phyloP scores from a whole-genome alignment of 2,888 invertebrate genomes.

The Sinelater perroti region DNA sequence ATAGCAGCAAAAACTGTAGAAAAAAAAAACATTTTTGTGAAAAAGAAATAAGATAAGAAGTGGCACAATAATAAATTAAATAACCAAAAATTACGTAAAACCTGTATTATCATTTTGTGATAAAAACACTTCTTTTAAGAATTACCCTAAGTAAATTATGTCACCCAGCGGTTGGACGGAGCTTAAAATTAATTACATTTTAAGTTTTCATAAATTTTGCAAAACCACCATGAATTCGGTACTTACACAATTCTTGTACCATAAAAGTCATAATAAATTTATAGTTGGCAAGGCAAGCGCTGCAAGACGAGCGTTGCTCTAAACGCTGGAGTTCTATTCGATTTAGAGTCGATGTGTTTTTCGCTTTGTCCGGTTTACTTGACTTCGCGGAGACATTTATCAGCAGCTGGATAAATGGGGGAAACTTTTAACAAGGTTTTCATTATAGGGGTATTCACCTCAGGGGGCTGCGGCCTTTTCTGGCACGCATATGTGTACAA shows the following conservation, averaged over 20 bases:
- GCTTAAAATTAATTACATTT: constrained; percentile 24
- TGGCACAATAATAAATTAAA: too few relatives aligned
- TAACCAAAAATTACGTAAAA: too few relatives aligned
- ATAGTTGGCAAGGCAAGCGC: constrained; percentile 43
- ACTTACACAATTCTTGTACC: constrained; percentile 29
- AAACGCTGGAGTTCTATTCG: constrained; percentile 54
- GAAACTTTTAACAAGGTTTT: constrained; percentile 59
- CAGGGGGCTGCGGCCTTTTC: constrained; percentile 7
- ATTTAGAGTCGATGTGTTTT: constrained; percentile 53
- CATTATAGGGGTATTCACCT: constrained; percentile 52
- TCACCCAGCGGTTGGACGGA: too few relatives aligned
- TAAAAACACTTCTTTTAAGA: too few relatives aligned
- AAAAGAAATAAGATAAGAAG: too few relatives aligned
- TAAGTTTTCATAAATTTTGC: constrained; percentile 15
- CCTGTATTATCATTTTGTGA: too few relatives aligned
- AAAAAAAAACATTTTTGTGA: too few relatives aligned
- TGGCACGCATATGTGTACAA: not conserved
- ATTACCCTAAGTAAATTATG: too few relatives aligned
- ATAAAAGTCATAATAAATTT: constrained; percentile 46
- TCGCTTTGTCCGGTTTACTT: constrained; percentile 51
- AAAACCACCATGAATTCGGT: constrained; percentile 17
- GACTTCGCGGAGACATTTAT: constrained; percentile 56
- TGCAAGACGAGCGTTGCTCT: constrained; percentile 39
- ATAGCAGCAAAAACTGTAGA: too few relatives aligned
- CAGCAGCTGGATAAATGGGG: constrained; percentile 53